phyloP scores from a whole-genome alignment of 2,113 vertebrate species.

The Ailurus styani region DNA sequence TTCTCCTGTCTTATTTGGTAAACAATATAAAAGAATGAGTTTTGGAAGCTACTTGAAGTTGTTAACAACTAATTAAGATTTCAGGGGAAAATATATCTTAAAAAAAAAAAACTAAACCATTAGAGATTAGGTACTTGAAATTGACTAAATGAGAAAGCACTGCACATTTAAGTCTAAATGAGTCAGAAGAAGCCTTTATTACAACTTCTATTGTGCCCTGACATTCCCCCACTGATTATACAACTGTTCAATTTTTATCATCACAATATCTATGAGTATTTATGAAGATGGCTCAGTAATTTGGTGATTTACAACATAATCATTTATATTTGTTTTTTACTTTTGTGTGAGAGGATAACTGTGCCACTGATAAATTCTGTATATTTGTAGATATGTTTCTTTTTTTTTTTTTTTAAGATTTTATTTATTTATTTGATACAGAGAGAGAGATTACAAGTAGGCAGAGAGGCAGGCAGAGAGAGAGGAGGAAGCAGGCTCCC shows the following conservation, averaged over 20 bases:
- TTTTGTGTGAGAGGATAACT: not conserved
- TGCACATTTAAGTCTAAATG: not conserved
- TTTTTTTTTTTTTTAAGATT: no score
- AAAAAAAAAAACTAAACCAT: not conserved
- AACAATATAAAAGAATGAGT: not conserved
- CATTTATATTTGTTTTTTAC: not conserved
- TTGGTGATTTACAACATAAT: not conserved
- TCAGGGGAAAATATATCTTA: not conserved
- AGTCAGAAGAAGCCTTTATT: not conserved
- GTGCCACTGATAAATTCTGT: not conserved
- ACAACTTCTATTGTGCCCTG: not conserved
- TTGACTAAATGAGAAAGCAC: not conserved
- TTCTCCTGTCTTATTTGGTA: not conserved
- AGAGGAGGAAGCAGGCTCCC: no score
- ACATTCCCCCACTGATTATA: not conserved
- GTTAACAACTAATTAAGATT: constrained; percentile 31
- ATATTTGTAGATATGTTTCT: not conserved
- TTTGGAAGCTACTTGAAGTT: constrained; percentile 21
- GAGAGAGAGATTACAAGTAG: no score
- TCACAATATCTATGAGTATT: not conserved
- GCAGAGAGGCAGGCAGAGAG: no score
- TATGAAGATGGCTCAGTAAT: not conserved
- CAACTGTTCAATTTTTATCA: not conserved
- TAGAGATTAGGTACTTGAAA: not conserved
- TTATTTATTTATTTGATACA: no score